Evolutionary conservation across 2,797 vertebrate genomes (phyloP), one percentile per base, ranked within the genome.

Genomic region (Lepus townsendii): DNA sequence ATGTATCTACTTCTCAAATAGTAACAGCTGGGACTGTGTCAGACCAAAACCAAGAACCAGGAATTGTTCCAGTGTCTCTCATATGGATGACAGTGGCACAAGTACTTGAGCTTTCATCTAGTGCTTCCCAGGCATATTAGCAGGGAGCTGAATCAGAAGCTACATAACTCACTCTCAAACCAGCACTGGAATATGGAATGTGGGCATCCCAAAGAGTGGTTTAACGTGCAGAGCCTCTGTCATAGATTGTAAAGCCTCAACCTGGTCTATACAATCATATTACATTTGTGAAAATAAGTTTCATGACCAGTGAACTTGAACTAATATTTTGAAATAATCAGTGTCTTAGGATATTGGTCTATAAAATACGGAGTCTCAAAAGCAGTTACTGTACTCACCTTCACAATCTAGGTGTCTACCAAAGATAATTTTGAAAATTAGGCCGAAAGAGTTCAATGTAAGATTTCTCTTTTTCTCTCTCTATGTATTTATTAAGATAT

Each of bases 361-460:
- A 14, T 90, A 47, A 88, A 82, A 91, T 63, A 38, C 1, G 62
- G 10, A 63, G n/a, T 47, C 2, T 62, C 27, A 50, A 35, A 6
- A 52, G 19, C n/a, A 20, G 3, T 69, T 73, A 91, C n/a, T 86
- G 63, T 65, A 57, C 35, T 47, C 14, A 88, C 32, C 83, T 96
- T 72, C 20, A 78, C 2, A 71, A 30, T 65, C 19, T 79, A 12
- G 3, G 62, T 69, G 2, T 96, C 38, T 87, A 47, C 87, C 94
- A 62, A 94, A 96, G 50, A 66, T 7, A 83, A 12, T 42, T 62
- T 79, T 65, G 76, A 76, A 89, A 87, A 73, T 63, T 62, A 60
- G 32, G 14, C 13, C 66, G 26, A 93, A 35, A 57, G 54, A 79
- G n/a, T 75, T 86, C 32, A 66, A 3, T 32, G 47, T 5, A 30